A percentile compares a stretch with the other conserved stretches of the same genome.
Evolutionary conservation across 1,140 invertebrate genomes (phyloP).

Genomic region (Bacillus rossius): DNA sequence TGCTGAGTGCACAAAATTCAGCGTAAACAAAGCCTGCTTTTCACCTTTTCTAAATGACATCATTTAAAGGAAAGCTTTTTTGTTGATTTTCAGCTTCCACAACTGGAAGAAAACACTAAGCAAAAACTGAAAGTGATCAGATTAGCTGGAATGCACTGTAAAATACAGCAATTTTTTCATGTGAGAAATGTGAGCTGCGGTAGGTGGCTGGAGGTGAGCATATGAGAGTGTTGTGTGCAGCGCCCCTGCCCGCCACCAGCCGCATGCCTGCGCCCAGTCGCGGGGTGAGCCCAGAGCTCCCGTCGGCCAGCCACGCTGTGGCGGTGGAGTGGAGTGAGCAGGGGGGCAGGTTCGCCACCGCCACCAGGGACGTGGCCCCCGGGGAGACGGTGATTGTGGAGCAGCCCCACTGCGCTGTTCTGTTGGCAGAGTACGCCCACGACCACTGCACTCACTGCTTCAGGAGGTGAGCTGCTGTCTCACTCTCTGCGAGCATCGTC

Average conservation of each 20-base stretch:
- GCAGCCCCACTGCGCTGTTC: slow-evolving; percentile 62
- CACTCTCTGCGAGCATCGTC: background rate
- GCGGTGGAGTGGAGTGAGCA: slow-evolving; percentile 34
- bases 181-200: no score
- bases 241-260: background rate
- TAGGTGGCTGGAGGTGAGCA: no score
- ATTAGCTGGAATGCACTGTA: no score
- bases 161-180: no score
- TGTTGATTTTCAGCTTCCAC: no score
- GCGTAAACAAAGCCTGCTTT: no score
- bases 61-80: no score
- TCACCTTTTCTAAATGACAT: no score
- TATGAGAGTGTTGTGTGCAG: background rate
- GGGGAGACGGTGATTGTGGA: slow-evolving; percentile 67
- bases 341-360: slow-evolving; percentile 55
- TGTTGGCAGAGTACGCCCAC: slow-evolving; percentile 61
- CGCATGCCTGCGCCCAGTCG: background rate
- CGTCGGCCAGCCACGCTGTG: slow-evolving; percentile 2
- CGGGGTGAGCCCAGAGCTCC: background rate
- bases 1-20: no score
- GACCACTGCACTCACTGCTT: slow-evolving; percentile 81
- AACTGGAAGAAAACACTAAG: no score
- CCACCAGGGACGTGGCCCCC: slow-evolving; percentile 54
- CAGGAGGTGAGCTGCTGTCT: slow-evolving; percentile 42
- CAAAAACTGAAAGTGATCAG: no score